Percentiles rank a stretch among this genome's conserved stretches.
These are phyloP conservation scores for Eupithecia subfuscata DNA, from an alignment of 2,888 invertebrate species.

Conservation along the genomic window DNA sequence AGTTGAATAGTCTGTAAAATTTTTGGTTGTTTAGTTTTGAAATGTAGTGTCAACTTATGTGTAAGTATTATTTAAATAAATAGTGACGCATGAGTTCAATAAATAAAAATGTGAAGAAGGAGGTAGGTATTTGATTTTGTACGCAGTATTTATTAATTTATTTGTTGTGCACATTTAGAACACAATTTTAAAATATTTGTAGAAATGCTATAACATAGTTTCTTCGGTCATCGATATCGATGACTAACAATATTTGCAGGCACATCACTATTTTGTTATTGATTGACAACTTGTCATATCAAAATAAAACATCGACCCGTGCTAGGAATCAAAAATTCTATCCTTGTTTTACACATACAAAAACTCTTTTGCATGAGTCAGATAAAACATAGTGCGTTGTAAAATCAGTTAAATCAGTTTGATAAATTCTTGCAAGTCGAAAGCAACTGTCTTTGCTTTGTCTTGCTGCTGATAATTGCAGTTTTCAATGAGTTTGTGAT, in stretches of 20 bases:
- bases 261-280: constrained; percentile 20
- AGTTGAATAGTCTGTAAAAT: too few relatives aligned
- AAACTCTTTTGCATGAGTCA: background rate
- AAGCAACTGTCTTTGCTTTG: constrained; percentile 5
- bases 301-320: background rate
- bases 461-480: constrained; percentile 1
- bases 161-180: too few relatives aligned
- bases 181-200: background rate
- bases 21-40: background rate
- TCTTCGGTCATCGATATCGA: background rate
- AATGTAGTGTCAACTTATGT: background rate
- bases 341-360: constrained; percentile 1
- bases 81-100: background rate
- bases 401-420: constrained; percentile 1
- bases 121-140: too few relatives aligned
- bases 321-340: background rate
- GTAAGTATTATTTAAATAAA: background rate
- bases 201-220: background rate
- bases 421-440: constrained; percentile 3
- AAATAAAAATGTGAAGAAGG: too few relatives aligned
- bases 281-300: constrained; percentile 14
- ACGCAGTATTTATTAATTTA: too few relatives aligned
- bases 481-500: background rate
- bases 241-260: background rate
- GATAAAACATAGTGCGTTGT: background rate